Evolutionary conservation across 2,113 vertebrate species (phyloP), one percentile per base, ranked within the genome.

Genomic region (Scolopax mira): DNA sequence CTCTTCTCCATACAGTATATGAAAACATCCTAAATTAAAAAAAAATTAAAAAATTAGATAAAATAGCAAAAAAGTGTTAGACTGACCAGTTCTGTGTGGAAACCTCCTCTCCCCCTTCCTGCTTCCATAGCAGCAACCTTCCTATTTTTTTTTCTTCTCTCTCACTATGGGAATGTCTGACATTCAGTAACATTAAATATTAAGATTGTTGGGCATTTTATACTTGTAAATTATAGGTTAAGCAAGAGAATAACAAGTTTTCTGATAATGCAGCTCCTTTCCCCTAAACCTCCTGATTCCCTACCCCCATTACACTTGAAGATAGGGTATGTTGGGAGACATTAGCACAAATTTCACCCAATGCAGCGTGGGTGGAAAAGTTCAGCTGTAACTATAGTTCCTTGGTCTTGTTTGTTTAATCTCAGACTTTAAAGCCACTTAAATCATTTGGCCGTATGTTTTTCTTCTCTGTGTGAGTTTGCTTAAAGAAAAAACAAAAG

Each of bases 321-420:
- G 27, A 17, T n/a, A n/a, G n/a, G n/a, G n/a, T n/a, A n/a, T 52
- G 27, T 25, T 74, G 44, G 33, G 41, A 90, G 31, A 81, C 48
- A 55, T 44, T 13, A 81, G 30, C 69, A 69, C 24, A 61, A 48
- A n/a, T 81, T 81, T 92, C 33, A 88, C 33, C n/a, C 18, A 10
- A 5, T 28, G 42, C 9, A 67, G 39, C 24, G 62, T 84, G 66
- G 8, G 31, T 65, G 37, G 71, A 90, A 81, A 95, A 69, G 44
- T 81, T 96, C 77, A 86, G 19, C 13, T 65, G 23, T 48, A 75
- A 79, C 74, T 90, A 54, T 72, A 3, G 0, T 33, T 81, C 37
- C 79, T 93, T 82, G 48, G 15, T 86, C 95, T 95, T 78, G 37
- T 96, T 97, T 94, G 72, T 89, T 97, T 96, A 89, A 96, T 96